Evolutionary conservation across 2,797 vertebrate genomes (phyloP).

Genomic region (Lepilemur septentrionalis): DNA sequence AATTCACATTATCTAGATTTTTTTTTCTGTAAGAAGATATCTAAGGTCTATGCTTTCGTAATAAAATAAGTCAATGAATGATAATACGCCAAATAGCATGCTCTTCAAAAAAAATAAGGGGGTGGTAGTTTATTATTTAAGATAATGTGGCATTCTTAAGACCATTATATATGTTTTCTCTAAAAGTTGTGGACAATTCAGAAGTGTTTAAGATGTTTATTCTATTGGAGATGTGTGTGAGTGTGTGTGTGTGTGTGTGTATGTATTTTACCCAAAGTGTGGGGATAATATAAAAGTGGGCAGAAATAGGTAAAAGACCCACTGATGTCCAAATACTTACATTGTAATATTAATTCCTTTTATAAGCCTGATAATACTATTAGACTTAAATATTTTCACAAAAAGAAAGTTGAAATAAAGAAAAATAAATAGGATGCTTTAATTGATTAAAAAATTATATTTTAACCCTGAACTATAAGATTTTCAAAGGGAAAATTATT

Average conservation of each 20-base stretch:
- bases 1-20: neutral
- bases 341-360: neutral
- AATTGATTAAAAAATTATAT: slow-evolving; percentile 15
- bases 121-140: neutral
- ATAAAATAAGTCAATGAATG: neutral
- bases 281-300: neutral
- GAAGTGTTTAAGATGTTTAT: neutral
- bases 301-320: neutral
- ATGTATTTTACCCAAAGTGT: neutral
- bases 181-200: slow-evolving; percentile 6
- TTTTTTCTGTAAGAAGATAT: neutral
- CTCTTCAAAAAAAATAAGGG: neutral
- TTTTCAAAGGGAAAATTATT: neutral
- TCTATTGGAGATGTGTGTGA: neutral
- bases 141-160: neutral
- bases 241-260: no score
- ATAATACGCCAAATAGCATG: neutral
- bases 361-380: neutral
- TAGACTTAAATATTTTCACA: neutral
- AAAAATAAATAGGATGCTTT: neutral
- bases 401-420: neutral
- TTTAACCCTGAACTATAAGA: neutral
- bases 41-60: neutral
- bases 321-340: neutral
- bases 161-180: neutral